Base-by-base conservation (phyloP, 2,113 vertebrate species). In the Balaenoptera acutorostrata region DNA sequence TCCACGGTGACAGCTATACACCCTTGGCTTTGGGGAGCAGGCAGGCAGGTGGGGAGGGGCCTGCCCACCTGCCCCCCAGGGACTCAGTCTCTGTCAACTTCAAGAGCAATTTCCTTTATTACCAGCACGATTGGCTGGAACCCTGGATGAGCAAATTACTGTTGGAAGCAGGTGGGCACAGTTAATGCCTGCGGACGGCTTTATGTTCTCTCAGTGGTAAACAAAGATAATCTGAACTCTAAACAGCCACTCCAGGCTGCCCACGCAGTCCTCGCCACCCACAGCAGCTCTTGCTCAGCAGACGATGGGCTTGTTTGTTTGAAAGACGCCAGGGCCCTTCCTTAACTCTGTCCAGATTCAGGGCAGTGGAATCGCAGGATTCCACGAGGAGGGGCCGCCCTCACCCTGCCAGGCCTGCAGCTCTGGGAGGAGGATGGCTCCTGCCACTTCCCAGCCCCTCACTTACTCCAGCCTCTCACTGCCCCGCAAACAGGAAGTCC, bases 111-210 rank as follows among this genome's bases (percentile, higher is more conserved):
- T 92, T 64, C 33, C 78, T 80, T 46, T 66, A 15, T 59, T 80
- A 78, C 84, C 8, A 23, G 87, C 0, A 0, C 90, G 95, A 23
- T 17, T 46, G 49, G 64, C 84, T 85, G 57, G 80, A 61, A 23
- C 29, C 39, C 78, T 21, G 84, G 89, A 15, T 33, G 77, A 57
- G 55, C 64, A 31, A n/a, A 74, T 86, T 46, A 77, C 17, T 3
- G 66, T 9, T 33, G 72, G 93, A 75, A 66, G 94, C 95, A 88
- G 93, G 93, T 81, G 93, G 88, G 90, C 93, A 44, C 59, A 55
- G 84, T 41, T 36, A 75, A 77, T 75, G 57, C 74, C 92, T 17
- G 46, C 0, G 0, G 20, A 4, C 0, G 8, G 31, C 90, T 63
- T 3, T 21, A 0, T 6, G 36, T 8, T 27, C 46, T 57, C 87